These are phyloP conservation scores for Pseudomyrmex gracilis DNA, from an alignment of 1,140 invertebrate species.

Conservation along the genomic window DNA sequence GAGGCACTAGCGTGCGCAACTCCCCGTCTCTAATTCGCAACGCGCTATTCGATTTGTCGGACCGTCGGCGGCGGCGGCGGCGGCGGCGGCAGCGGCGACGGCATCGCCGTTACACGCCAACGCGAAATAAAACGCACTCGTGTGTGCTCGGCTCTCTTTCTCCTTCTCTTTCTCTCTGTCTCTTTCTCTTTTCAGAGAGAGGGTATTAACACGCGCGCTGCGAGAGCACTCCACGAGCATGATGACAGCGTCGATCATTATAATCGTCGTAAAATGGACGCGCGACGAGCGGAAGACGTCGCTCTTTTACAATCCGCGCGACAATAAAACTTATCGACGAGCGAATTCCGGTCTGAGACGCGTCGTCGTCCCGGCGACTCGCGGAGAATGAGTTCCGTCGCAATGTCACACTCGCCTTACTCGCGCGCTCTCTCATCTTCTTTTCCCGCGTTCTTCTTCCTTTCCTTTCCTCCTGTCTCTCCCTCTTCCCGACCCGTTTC, in stretches of 20 bases:
- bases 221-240: neutral
- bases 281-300: neutral
- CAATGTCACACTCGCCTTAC: too few relatives aligned
- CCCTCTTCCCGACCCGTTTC: slow-evolving; percentile 41
- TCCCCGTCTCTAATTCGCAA: slow-evolving; percentile 21
- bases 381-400: slow-evolving; percentile 10
- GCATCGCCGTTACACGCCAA: neutral
- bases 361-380: neutral
- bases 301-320: slow-evolving; percentile 10
- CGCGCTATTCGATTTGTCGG: slow-evolving; percentile 26
- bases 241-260: slow-evolving; percentile 4
- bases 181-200: too few relatives aligned
- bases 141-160: too few relatives aligned
- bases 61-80: neutral
- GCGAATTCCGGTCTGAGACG: slow-evolving; percentile 6
- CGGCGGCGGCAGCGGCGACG: neutral
- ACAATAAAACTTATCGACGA: slow-evolving; percentile 45
- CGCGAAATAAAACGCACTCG: neutral
- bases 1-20: too few relatives aligned
- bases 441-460: slow-evolving; percentile 2
- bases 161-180: too few relatives aligned
- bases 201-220: neutral
- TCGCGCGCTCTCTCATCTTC: slow-evolving; percentile 31
- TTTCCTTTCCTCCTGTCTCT: neutral
- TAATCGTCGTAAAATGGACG: slow-evolving; percentile 26